A percentile compares a stretch with the other conserved stretches of the same genome.
Evolutionary conservation across 1,140 invertebrate species (phyloP).

Genomic region (Ceratina calcarata): DNA sequence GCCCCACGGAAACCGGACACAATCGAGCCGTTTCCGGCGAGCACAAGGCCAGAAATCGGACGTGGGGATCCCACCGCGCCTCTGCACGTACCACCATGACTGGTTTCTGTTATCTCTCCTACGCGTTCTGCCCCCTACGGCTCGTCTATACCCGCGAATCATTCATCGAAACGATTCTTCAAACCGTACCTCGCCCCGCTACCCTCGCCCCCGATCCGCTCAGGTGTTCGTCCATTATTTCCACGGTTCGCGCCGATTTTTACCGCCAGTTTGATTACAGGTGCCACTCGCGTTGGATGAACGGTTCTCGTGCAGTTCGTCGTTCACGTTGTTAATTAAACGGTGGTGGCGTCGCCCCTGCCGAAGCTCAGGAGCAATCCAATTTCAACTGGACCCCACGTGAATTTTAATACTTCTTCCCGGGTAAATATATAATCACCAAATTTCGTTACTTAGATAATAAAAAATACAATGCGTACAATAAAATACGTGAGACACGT

Average conservation of each 20-base stretch:
- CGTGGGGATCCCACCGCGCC: constrained; percentile 57
- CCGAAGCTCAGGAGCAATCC: not conserved
- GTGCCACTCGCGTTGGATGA: constrained; percentile 73
- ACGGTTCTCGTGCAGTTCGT: constrained; percentile 14
- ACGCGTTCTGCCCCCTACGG: constrained; percentile 55
- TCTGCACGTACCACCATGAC: constrained; percentile 14
- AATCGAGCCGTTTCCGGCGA: constrained; percentile 75
- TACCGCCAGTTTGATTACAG: constrained; percentile 79
- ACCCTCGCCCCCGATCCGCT: not conserved
- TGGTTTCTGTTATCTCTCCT: constrained; percentile 26
- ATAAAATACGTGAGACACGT: too few relatives aligned
- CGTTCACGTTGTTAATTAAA: not conserved
- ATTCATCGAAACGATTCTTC: constrained; percentile 60
- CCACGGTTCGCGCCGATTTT: constrained; percentile 56
- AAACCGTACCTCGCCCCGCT: constrained; percentile 23
- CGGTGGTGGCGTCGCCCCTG: not conserved
- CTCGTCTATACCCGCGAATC: constrained; percentile 35
- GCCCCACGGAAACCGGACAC: constrained; percentile 76
- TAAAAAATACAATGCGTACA: too few relatives aligned
- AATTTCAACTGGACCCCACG: not conserved
- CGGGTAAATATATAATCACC: not conserved
- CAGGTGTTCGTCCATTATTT: constrained; percentile 56
- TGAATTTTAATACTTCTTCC: not conserved
- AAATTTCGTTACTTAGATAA: too few relatives aligned
- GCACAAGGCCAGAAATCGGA: constrained; percentile 76